Base-by-base conservation (phyloP, 2,797 vertebrate species). In the Acanthiza pusilla region DNA sequence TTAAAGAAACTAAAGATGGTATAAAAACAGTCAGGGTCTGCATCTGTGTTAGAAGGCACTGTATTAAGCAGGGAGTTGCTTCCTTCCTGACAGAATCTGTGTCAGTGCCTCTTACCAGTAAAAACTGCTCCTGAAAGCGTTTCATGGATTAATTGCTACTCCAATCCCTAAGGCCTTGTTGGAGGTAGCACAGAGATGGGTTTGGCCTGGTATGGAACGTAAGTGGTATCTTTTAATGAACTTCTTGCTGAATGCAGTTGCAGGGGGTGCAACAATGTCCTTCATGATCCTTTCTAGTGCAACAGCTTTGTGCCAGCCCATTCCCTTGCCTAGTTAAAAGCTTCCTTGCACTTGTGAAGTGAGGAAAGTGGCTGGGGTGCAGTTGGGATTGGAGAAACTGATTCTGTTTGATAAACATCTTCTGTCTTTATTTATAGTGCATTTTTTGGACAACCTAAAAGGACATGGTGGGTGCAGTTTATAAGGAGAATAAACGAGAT, bases 351-450 rank as follows among this genome's bases (percentile, higher is more conserved):
- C 30, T 80, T 61, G 30, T 43, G 18, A 67, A 66, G 75, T 54
- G 72, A 58, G 27, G 65, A 65, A 47, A 72, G 50, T 10, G 10
- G 29, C 61, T 82, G 71, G 36, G 13, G 17, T 80, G 36, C 58
- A 45, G 13, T 80, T 45, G 25, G 58, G 36, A 78, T 13, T 65
- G 61, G 58, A 57, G 43, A 77, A 20, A 6, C 45, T 36, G 34
- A 58, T 83, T 89, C 47, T 87, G 7, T 87, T 76, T 92, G 57
- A 58, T 93, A 89, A 94, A 91, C 38, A 65, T 91, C 71, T 93
- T 53, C 57, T 86, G 22, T 71, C 36, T 89, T 85, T 85, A 85
- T 81, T 85, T 78, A 18, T 62, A 38, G 21, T 92, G 36, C 5
- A 14, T 77, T 92, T 94, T 89, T 78, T 65, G 22, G 42, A 36